Percentiles rank a stretch among this genome's conserved stretches.
These are phyloP conservation scores for Siderastrea radians DNA, from an alignment of 92 coral and sea anemone genomes.

Conservation along the genomic window DNA sequence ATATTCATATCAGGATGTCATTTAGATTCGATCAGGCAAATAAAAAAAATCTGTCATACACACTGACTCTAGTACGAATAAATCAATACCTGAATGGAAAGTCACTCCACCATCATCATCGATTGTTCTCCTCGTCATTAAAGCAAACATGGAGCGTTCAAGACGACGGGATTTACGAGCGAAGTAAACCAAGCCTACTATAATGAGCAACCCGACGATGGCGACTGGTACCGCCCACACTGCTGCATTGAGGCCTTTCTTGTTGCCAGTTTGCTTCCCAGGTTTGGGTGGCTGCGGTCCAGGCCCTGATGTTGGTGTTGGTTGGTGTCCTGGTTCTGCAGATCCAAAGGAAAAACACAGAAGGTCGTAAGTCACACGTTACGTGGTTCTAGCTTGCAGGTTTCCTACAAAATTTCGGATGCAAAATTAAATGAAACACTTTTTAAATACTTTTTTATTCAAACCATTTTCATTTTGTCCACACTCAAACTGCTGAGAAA, in stretches of 20 bases:
- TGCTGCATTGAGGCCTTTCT: constrained; percentile 42
- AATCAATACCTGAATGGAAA: constrained; percentile 75
- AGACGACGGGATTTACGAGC: constrained; percentile 88
- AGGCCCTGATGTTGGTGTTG: too few relatives aligned
- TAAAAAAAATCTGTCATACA: too few relatives aligned
- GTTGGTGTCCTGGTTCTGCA: neutral
- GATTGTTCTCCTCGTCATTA: constrained; percentile 66
- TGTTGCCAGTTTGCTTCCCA: constrained; percentile 26
- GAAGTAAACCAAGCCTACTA: constrained; percentile 70
- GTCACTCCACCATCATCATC: constrained; percentile 83
- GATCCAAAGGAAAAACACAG: neutral
- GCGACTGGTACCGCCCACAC: constrained; percentile 99
- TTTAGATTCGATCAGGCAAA: too few relatives aligned
- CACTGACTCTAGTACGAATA: neutral
- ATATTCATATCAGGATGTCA: too few relatives aligned
- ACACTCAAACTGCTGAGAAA: too few relatives aligned
- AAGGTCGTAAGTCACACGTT: too few relatives aligned
- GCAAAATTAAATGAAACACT: too few relatives aligned
- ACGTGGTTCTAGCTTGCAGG: too few relatives aligned
- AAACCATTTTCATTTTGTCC: too few relatives aligned
- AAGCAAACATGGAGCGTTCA: constrained; percentile 89
- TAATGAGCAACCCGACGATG: constrained; percentile 74
- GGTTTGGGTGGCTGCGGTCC: constrained; percentile 4
- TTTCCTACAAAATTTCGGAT: too few relatives aligned
- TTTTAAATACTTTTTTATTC: too few relatives aligned